Evolutionary conservation across 2,797 vertebrate genomes (phyloP).

Genomic region (Sorex maritimensis): DNA sequence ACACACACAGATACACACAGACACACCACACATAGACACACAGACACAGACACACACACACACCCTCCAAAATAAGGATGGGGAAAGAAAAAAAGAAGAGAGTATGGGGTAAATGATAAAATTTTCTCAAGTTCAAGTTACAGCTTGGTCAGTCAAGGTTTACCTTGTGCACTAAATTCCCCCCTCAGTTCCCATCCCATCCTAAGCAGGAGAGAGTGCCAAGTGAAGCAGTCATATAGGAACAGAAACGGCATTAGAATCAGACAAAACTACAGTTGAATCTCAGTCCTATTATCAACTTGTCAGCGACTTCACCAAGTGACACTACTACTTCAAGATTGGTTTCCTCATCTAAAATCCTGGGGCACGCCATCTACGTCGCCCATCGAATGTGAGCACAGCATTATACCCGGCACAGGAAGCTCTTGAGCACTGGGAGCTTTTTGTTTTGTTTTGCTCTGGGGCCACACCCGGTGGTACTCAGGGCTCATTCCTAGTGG

Average conservation of each 20-base stretch:
- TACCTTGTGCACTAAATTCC: conserved; percentile 22
- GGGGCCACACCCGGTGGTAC: too few species aligned
- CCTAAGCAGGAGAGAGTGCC: neutral
- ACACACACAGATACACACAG: too few species aligned
- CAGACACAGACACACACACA: too few species aligned
- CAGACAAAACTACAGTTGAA: neutral
- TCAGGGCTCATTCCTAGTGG: too few species aligned
- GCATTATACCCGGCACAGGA: neutral
- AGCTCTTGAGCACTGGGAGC: neutral
- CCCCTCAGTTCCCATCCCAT: conserved; percentile 31
- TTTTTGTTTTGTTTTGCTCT: neutral
- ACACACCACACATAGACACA: too few species aligned
- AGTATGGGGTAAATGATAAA: neutral
- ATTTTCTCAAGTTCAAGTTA: conserved; percentile 53
- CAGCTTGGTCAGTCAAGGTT: conserved; percentile 22
- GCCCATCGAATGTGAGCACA: neutral
- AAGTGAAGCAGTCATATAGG: conserved; percentile 25
- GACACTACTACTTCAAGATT: conserved; percentile 17
- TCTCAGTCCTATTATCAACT: neutral
- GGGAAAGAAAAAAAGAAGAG: neutral
- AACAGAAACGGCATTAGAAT: conserved; percentile 37
- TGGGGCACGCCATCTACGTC: neutral
- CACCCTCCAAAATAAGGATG: too few species aligned
- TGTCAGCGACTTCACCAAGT: conserved; percentile 9
- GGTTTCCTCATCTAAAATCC: conserved; percentile 42